Evolutionary conservation across 2,888 invertebrate genomes (phyloP).

Genomic region (Actias luna): DNA sequence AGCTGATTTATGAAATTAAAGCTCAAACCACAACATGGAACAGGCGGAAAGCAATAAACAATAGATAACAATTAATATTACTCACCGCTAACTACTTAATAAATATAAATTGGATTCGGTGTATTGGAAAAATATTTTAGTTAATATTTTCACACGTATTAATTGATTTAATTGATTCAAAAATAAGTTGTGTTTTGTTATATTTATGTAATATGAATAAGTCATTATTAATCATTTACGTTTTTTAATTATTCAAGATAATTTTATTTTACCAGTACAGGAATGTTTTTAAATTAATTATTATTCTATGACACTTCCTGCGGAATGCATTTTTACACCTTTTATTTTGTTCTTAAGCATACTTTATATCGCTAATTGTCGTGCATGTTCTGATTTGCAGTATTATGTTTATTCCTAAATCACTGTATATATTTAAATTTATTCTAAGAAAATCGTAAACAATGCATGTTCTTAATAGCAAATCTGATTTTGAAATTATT

Average conservation of each 20-base stretch:
- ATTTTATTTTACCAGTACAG: too few relatives aligned
- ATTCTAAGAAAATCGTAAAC: background rate
- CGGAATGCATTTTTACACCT: too few relatives aligned
- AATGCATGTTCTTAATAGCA: background rate
- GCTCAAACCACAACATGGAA: constrained; percentile 17
- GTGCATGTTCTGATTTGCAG: background rate
- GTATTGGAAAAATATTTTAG: constrained; percentile 10
- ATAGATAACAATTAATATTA: constrained; percentile 16
- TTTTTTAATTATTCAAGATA: too few relatives aligned
- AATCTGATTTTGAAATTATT: background rate
- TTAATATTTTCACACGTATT: background rate
- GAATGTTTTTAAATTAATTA: too few relatives aligned
- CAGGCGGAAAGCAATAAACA: constrained; percentile 13
- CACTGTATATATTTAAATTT: background rate
- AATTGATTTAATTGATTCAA: too few relatives aligned
- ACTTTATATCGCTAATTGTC: too few relatives aligned
- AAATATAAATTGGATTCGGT: constrained; percentile 40
- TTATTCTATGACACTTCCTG: too few relatives aligned
- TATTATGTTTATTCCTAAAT: background rate
- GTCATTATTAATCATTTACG: too few relatives aligned
- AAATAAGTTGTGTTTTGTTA: too few relatives aligned
- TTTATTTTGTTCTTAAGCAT: background rate
- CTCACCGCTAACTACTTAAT: constrained; percentile 25
- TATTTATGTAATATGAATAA: too few relatives aligned
- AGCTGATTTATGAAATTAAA: constrained; percentile 39